Percentiles rank a stretch among this genome's conserved stretches.
Conservation (phyloP, 1,140 invertebrate genomes). For the Drosophila mojavensis region DNA sequence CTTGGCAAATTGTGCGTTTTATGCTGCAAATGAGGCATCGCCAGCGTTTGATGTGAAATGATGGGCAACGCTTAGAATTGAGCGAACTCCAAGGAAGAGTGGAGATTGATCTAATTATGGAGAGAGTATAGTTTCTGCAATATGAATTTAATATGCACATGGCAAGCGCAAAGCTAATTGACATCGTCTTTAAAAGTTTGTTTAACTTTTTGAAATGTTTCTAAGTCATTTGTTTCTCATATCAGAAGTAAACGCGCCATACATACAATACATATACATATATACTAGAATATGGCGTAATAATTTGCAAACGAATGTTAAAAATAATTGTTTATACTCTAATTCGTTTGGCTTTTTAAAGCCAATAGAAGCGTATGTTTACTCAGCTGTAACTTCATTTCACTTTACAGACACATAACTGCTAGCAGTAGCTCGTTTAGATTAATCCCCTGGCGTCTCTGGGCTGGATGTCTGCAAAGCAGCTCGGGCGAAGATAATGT, state of each 20-base stretch:
- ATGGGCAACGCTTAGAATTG: constrained; percentile 19
- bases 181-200: too few species aligned
- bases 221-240: too few species aligned
- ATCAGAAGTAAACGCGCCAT: too few species aligned
- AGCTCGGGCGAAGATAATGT: constrained; percentile 66
- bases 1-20: constrained; percentile 71
- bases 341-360: constrained; percentile 36
- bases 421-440: constrained; percentile 4
- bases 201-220: too few species aligned
- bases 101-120: background rate
- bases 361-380: constrained; percentile 48
- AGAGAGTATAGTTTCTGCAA: too few species aligned
- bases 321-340: too few species aligned
- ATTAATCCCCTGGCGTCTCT: constrained; percentile 63
- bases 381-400: constrained; percentile 73
- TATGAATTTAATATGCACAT: too few species aligned
- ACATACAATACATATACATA: too few species aligned
- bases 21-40: constrained; percentile 68
- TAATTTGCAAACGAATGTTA: too few species aligned
- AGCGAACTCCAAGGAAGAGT: background rate
- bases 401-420: constrained; percentile 51
- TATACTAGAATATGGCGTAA: too few species aligned
- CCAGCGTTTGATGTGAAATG: constrained; percentile 64
- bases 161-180: too few species aligned
- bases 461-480: constrained; percentile 51